Evolutionary conservation across 2,113 vertebrate species (phyloP).

Genomic region (Peromyscus polionotus): DNA sequence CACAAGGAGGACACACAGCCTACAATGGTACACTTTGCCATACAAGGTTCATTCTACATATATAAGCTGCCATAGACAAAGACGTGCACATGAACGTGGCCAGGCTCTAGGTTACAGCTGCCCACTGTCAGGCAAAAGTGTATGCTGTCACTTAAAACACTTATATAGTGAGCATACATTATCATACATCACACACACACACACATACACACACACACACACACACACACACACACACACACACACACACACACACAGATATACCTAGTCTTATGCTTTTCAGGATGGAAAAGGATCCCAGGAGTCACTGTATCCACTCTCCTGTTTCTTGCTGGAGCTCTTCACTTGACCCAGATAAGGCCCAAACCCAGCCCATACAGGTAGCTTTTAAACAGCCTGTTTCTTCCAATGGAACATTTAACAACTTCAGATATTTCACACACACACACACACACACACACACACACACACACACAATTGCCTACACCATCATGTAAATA

Average conservation of each 20-base stretch:
- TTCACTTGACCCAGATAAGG: neutral
- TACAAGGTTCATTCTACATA: neutral
- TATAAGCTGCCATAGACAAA: neutral
- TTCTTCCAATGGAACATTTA: neutral
- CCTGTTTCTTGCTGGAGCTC: neutral
- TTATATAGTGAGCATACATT: neutral
- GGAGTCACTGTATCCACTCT: neutral
- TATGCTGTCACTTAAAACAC: neutral
- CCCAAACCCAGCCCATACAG: neutral
- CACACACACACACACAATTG: neutral
- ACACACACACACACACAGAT: too few species aligned
- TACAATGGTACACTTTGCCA: neutral
- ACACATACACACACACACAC: neutral
- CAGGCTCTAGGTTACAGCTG: neutral
- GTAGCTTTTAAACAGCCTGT: neutral
- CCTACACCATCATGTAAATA: neutral
- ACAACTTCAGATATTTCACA: neutral
- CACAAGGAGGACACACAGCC: neutral
- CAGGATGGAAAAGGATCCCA: neutral
- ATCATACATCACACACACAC: neutral
- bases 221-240: neutral
- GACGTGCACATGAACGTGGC: neutral
- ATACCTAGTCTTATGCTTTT: neutral
- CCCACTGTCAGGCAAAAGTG: neutral
- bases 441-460: neutral